Percentiles rank a stretch among this genome's conserved stretches.
phyloP scores from a whole-genome alignment of 2,888 invertebrate species.

The Drosophila prolongata region DNA sequence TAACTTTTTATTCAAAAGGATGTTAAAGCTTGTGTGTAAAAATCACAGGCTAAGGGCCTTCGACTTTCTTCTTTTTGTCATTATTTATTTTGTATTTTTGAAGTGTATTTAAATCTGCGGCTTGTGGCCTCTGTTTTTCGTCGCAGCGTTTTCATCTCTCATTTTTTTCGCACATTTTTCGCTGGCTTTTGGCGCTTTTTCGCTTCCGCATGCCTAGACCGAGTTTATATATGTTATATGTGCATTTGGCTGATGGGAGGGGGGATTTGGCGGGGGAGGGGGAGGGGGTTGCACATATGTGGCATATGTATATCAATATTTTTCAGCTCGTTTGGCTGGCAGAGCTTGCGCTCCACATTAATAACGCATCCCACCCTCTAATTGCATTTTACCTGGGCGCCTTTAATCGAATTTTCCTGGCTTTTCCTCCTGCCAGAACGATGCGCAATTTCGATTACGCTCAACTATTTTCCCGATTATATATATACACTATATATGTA shows the following conservation, averaged over 20 bases:
- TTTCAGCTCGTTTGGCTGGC: slow-evolving; percentile 35
- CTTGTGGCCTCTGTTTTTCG: not conserved
- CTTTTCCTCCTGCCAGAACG: slow-evolving; percentile 45
- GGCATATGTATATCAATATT: slow-evolving; percentile 37
- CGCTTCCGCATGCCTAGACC: slow-evolving; percentile 69
- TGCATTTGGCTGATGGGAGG: not conserved
- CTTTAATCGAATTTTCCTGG: slow-evolving; percentile 69
- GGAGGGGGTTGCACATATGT: slow-evolving; percentile 7
- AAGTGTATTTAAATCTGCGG: not conserved
- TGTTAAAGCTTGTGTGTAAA: too few relatives aligned
- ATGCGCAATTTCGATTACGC: slow-evolving; percentile 81
- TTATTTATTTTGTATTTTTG: not conserved
- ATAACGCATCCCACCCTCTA: slow-evolving; percentile 84
- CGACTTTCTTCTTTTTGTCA: too few relatives aligned
- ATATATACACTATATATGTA: not conserved
- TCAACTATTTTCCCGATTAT: slow-evolving; percentile 30
- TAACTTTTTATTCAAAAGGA: too few relatives aligned
- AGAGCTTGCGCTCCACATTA: slow-evolving; percentile 79
- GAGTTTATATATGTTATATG: slow-evolving; percentile 12
- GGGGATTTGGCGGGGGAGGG: not conserved
- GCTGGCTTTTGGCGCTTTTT: slow-evolving; percentile 70
- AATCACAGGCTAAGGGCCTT: too few relatives aligned
- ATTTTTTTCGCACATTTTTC: slow-evolving; percentile 68
- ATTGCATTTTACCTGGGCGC: slow-evolving; percentile 78
- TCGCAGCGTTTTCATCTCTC: slow-evolving; percentile 21